Base-by-base conservation (phyloP, 2,888 invertebrate genomes). In the Busseola fusca region DNA sequence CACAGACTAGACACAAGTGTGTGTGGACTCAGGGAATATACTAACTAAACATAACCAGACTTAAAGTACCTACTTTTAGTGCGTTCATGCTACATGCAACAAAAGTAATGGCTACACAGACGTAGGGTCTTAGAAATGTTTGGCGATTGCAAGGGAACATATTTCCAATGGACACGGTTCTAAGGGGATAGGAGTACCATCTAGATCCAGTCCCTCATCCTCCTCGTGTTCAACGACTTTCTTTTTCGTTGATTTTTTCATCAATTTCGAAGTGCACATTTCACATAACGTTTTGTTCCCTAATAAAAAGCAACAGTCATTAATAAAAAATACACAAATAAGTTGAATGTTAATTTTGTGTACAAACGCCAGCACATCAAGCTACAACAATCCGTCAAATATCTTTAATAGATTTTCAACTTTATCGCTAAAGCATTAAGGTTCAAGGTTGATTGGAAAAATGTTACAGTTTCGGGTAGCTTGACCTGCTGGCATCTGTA, bases 281-380 rank as follows among this genome's bases (percentile, higher is more conserved):
- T 98, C 98, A 95, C 98, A 98, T 93, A 98, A 97, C 89, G 98
- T 98, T 97, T 97, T 98, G 97, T 98, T 98, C 98, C 98, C 98
- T 98, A 97, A 87, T 93, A 87, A 93, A 92, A 94, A 93, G 90
- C 89, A 91, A 89, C 70, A 87, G 52, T 48, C 5, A 87, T 92
- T 90, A 91, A 86, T 88, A 81, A 78, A 84, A 86, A 74, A 83
- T 68, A 78, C 59, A 80, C 45, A 27, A 34, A 48, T 56, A 27
- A 34, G 34, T 34, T 34, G 34, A 59, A n/a, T 56, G 45, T 68
- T 72, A 75, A 50, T 54, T 56, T 12, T 65, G 60, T 57, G 21
- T 65, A 34, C 34, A 34, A 34, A 34, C 7, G 34, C 34, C 6
- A 34, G 5, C 34, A 34, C 34, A 34, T 5, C 34, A 34, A 34